A percentile compares a stretch with the other conserved stretches of the same genome.
These are phyloP conservation scores for Odontamblyopus rebecca DNA, from an alignment of 2,797 vertebrate genomes.

Conservation along the genomic window DNA sequence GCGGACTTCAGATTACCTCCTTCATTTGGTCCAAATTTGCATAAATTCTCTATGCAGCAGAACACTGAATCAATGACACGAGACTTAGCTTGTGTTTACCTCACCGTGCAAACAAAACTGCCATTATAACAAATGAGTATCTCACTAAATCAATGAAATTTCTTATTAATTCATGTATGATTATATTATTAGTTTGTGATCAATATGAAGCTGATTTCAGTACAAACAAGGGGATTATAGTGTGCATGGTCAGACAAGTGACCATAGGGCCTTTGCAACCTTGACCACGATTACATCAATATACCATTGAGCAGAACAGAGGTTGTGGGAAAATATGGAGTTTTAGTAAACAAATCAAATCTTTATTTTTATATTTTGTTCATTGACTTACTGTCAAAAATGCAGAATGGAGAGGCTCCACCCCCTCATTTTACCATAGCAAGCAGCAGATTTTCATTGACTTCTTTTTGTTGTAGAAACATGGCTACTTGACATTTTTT, in stretches of 20 bases:
- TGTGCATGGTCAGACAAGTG: constrained; percentile 55
- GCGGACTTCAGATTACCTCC: constrained; percentile 58
- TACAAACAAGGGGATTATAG: constrained; percentile 72
- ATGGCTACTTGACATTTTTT: no score
- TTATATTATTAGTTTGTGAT: constrained; percentile 72
- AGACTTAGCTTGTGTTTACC: constrained; percentile 32
- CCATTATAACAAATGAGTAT: constrained; percentile 45
- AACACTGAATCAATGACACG: constrained; percentile 33
- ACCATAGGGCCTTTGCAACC: constrained; percentile 65
- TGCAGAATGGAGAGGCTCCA: no score
- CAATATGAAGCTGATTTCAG: constrained; percentile 72
- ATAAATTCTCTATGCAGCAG: constrained; percentile 31
- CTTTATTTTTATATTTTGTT: constrained; percentile 24
- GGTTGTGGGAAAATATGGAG: constrained; percentile 74
- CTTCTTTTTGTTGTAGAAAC: no score
- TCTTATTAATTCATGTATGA: constrained; percentile 68
- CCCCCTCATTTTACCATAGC: no score
- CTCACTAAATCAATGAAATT: constrained; percentile 52
- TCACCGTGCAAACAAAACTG: constrained; percentile 22
- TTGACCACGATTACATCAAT: constrained; percentile 72
- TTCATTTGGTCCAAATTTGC: constrained; percentile 47
- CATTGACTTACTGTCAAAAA: no score
- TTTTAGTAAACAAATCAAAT: constrained; percentile 39
- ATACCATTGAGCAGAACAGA: constrained; percentile 65
- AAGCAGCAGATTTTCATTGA: no score